Evolutionary conservation across 37 sponge, comb jelly and placozoan species (phyloP), one percentile per base, ranked within the genome.

Genomic region (Mnemiopsis leidyi): DNA sequence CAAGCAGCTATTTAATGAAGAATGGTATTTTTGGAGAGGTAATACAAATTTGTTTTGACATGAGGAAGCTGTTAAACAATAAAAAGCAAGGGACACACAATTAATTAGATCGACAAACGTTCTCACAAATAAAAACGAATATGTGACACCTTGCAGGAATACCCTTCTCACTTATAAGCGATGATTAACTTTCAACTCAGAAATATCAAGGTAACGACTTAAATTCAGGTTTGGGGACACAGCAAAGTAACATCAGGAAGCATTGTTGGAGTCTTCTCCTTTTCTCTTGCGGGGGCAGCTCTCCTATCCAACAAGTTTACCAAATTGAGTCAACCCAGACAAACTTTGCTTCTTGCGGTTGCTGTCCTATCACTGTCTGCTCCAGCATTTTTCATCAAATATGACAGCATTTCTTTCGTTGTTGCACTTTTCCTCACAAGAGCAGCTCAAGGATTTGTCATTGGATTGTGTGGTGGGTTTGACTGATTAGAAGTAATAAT

Each of bases 201-300:
- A n/a, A n/a, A n/a, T n/a, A n/a, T n/a, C n/a, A n/a, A n/a, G n/a
- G n/a, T n/a, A n/a, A n/a, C n/a, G n/a, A n/a, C n/a, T n/a, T n/a
- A n/a, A n/a, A n/a, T 48, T 13, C 26, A 85, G 90, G 61, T 36
- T 28, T 40, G 61, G 40, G 24, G 39, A 9, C 61, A 40, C 48
- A 40, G 21, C 61, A 85, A 85, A 23, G 29, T 40, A 13, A 85
- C 61, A 28, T 36, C 90, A 13, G 90, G 90, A 29, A 85, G 61
- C 29, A 85, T 85, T 85, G 40, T 85, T 7, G 90, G 90, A 5
- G 90, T 61, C 18, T 85, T 85, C 29, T 85, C 90, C 90, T 40
- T 85, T 2, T 40, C 90, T 0, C 48, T 85, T 2, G 90, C 90
- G 13, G 61, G 24, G 0, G 90, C 38, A n/a, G 90, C 90, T 0